Evolutionary conservation across 2,113 vertebrate genomes (phyloP).

Genomic region (Guaruba guarouba): DNA sequence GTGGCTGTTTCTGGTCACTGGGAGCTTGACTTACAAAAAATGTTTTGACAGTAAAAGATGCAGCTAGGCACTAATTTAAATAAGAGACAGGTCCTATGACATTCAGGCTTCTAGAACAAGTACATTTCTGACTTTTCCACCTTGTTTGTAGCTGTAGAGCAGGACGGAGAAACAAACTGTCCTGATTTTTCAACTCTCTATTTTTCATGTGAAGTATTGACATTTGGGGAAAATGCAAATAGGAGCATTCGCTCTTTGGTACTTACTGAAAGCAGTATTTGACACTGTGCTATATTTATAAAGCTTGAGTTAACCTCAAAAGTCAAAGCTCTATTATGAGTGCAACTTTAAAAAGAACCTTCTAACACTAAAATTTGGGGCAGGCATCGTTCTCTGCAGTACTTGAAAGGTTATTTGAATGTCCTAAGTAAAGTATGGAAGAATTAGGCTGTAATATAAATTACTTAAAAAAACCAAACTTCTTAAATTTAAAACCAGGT

Average conservation of each 20-base stretch:
- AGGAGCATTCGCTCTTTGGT: neutral
- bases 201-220: slow-evolving; percentile 4
- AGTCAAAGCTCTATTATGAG: neutral
- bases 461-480: neutral
- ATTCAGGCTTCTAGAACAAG: neutral
- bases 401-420: neutral
- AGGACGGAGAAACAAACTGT: neutral
- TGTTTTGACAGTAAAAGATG: neutral
- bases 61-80: neutral
- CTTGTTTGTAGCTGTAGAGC: neutral
- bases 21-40: neutral
- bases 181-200: neutral
- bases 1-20: neutral
- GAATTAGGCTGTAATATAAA: neutral
- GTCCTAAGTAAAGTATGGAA: neutral
- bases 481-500: neutral
- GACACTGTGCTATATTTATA: slow-evolving; percentile 20
- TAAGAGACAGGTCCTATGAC: neutral
- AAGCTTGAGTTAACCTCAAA: slow-evolving; percentile 23
- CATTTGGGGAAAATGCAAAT: neutral
- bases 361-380: neutral
- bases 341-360: neutral
- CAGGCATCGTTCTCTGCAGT: neutral
- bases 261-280: slow-evolving; percentile 7
- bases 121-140: neutral